phyloP scores from a whole-genome alignment of 92 coral and sea anemone species.

The Epizoanthus illoricatus region DNA sequence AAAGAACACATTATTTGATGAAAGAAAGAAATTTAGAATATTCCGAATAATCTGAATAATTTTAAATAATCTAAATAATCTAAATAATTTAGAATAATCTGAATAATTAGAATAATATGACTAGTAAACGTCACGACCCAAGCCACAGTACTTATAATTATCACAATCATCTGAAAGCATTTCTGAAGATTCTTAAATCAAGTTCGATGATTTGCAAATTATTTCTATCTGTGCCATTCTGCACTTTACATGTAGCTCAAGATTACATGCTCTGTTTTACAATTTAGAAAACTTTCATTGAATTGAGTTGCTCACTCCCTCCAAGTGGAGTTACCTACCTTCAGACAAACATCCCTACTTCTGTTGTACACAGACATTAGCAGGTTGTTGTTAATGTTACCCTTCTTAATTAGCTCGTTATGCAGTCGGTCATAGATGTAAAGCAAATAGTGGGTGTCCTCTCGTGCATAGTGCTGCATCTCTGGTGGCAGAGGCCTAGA shows the following conservation, averaged over 20 bases:
- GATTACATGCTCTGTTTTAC: not conserved
- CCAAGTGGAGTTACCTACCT: constrained; percentile 43
- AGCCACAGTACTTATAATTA: too few relatives aligned
- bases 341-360: constrained; percentile 75
- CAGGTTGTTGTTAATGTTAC: constrained; percentile 81
- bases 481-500: constrained; percentile 86
- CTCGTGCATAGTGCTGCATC: constrained; percentile 91
- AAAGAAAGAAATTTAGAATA: too few relatives aligned
- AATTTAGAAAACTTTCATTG: not conserved
- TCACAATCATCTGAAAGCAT: too few relatives aligned
- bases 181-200: too few relatives aligned
- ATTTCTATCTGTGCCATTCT: too few relatives aligned
- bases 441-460: constrained; percentile 92
- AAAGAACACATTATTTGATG: too few relatives aligned
- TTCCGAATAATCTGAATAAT: too few relatives aligned
- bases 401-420: constrained; percentile 84
- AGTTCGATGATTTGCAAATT: too few relatives aligned
- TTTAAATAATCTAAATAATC: too few relatives aligned
- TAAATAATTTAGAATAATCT: too few relatives aligned
- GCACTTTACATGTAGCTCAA: not conserved
- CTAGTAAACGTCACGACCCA: too few relatives aligned
- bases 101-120: too few relatives aligned
- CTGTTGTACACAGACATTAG: constrained; percentile 82
- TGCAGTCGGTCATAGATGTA: constrained; percentile 87
- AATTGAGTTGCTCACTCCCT: not conserved